These are phyloP conservation scores for Laothoe populi DNA, from an alignment of 2,888 invertebrate genomes.

Conservation along the genomic window DNA sequence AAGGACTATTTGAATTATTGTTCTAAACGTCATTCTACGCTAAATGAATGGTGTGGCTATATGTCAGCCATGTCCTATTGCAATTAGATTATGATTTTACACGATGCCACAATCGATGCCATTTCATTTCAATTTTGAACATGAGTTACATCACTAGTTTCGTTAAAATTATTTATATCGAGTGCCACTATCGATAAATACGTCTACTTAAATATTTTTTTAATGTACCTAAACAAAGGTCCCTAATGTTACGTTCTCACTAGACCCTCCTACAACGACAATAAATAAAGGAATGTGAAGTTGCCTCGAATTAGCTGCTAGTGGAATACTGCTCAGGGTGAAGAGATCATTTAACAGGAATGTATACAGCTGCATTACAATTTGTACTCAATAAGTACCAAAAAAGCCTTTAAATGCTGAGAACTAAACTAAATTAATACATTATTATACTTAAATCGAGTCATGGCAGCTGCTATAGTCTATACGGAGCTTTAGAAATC, in stretches of 20 bases:
- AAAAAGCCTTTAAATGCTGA: not conserved
- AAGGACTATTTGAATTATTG: slow-evolving; percentile 7
- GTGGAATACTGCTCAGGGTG: slow-evolving; percentile 20
- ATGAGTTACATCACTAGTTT: not conserved
- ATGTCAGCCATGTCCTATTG: not conserved
- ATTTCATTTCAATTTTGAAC: not conserved
- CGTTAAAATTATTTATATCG: slow-evolving; percentile 1
- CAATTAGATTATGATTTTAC: not conserved
- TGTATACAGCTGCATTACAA: slow-evolving; percentile 19
- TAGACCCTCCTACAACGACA: slow-evolving; percentile 47
- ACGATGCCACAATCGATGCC: not conserved
- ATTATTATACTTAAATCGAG: slow-evolving; percentile 2
- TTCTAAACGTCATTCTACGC: slow-evolving; percentile 1
- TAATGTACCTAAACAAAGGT: slow-evolving; percentile 20
- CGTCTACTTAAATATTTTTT: not conserved
- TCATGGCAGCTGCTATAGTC: slow-evolving; percentile 13
- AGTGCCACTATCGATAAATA: slow-evolving; percentile 15
- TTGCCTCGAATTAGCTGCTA: slow-evolving; percentile 37
- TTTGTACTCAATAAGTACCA: not conserved
- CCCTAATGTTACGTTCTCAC: slow-evolving; percentile 37
- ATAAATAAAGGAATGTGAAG: slow-evolving; percentile 43
- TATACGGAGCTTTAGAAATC: not conserved
- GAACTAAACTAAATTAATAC: not conserved
- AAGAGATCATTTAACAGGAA: slow-evolving; percentile 29
- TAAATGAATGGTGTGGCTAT: not conserved